Base-by-base conservation (phyloP, 2,113 vertebrate species). In the Acrocephalus arundinaceus region DNA sequence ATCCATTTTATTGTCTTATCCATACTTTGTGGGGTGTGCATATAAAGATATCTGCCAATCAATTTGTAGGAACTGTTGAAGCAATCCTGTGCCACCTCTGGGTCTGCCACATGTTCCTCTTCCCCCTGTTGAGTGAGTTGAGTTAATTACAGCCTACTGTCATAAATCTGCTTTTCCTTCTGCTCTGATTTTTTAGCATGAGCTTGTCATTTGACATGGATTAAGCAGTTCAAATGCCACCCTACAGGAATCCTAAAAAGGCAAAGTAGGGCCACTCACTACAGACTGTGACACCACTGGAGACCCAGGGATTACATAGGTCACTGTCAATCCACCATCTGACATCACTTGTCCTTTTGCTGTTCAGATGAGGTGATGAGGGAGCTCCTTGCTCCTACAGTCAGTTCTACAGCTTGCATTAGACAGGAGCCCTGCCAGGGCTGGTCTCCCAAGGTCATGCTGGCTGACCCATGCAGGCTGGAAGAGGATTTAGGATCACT, bases 1-100 rank as follows among this genome's bases (percentile, higher is more conserved):
- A 97, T 89, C 70, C 95, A 95, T 80, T 86, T 93, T 85, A 95
- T 96, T 95, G 63, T 78, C 90, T 94, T 96, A 87, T 85, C 58
- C 82, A 67, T 51, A n/a, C 20, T 57, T 23, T 51, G 45, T 35
- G 35, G 19, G 25, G 39, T 62, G 37, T 33, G 24, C 20, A 12
- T 33, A 49, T 24, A 67, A 75, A 74, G 27, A 52, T 81, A 31
- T 31, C 21, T 41, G 30, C 33, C 18, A 37, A 33, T 58, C 4
- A 35, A 0, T 54, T 61, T 59, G 35, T 70, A 85, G n/a, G 51
- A 87, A 63, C 22, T 54, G 10, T 39, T 87, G 54, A 73, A 93
- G 27, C 22, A 85, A 21, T 72, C 55, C 35, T 48, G 13, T 72
- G 43, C 27, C 48, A 59, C 12, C 22, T 91, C 48, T 39, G 37